Percentiles rank a stretch among this genome's conserved stretches.
Evolutionary conservation across 2,888 invertebrate genomes (phyloP).

Genomic region (Zelleria hepariella): DNA sequence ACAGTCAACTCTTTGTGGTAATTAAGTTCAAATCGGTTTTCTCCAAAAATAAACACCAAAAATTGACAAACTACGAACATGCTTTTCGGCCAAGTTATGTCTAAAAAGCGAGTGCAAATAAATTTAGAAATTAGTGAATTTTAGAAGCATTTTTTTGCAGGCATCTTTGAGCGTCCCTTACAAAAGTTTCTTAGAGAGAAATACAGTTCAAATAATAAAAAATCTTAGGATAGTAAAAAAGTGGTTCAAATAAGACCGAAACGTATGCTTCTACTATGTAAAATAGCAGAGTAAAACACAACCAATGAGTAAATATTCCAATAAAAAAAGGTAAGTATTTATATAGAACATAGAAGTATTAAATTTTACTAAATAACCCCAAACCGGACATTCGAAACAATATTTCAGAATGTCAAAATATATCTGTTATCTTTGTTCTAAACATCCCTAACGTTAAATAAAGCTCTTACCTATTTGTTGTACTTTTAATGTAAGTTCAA

Average conservation of each 20-base stretch:
- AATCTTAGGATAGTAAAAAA: background rate
- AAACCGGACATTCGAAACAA: too few relatives aligned
- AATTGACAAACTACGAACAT: background rate
- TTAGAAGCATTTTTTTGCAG: slow-evolving; percentile 7
- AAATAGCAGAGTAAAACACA: background rate
- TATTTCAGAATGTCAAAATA: too few relatives aligned
- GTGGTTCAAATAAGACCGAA: background rate
- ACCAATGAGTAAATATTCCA: background rate
- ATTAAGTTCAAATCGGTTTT: background rate
- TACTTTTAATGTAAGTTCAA: background rate
- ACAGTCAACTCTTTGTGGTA: too few relatives aligned
- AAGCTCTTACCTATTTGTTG: background rate
- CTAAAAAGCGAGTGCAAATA: slow-evolving; percentile 1
- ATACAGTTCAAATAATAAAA: background rate
- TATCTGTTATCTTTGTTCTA: too few relatives aligned
- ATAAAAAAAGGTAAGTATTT: background rate
- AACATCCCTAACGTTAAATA: too few relatives aligned
- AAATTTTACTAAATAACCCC: too few relatives aligned
- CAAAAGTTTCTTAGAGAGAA: background rate
- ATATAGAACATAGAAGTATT: background rate
- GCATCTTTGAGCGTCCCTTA: slow-evolving; percentile 20
- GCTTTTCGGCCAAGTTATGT: background rate
- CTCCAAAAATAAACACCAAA: background rate
- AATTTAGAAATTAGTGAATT: slow-evolving; percentile 10
- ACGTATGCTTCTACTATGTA: slow-evolving; percentile 7